Base-by-base conservation (phyloP, 2,888 invertebrate species). In the Tribolium freemani region DNA sequence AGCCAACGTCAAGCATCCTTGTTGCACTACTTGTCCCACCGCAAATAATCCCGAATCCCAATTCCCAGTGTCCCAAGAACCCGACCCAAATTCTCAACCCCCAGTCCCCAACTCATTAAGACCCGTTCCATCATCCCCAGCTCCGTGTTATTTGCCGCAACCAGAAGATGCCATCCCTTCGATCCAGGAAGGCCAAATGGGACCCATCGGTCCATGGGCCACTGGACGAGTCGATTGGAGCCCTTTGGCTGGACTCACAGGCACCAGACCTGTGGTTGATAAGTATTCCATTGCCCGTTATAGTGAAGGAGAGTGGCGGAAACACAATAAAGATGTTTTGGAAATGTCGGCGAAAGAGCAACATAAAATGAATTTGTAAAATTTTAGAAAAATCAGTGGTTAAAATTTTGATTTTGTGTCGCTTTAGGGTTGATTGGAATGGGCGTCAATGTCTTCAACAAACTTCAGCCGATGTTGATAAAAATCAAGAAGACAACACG, bases 151-250 rank as follows among this genome's bases (percentile, higher is more conserved):
- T 80, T 81, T 91, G 68, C 90, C 91, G 0, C 90, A 90, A 81
- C 87, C 89, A 0, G 85, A 88, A 60, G 77, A 89, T 75, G 87
- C 88, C 0, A 79, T 81, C 10, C 78, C 79, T 2, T 76, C 78
- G 9, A 75, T 71, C 45, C 82, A 83, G 0, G 80, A 84, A 13
- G 82, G 84, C 11, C 83, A 86, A 3, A 89, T 90, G 89, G 88
- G 87, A 0, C 87, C 89, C 0, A 85, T 89, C 54, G 91, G 83
- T 75, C 93, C 93, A 5, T 93, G 93, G 87, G 91, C 91, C 2
- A 92, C 93, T 0, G 94, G 94, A 1, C 90, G 91, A 76, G 90
- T 93, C 0, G 92, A 93, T 83, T 94, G 93, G 91, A 91, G 92
- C 38, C 92, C 93, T 0, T 86, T 92, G 68, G 90, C 89, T 0